These are phyloP conservation scores for Ischnus inquisitorius DNA, from an alignment of 2,888 invertebrate species.

Conservation along the genomic window DNA sequence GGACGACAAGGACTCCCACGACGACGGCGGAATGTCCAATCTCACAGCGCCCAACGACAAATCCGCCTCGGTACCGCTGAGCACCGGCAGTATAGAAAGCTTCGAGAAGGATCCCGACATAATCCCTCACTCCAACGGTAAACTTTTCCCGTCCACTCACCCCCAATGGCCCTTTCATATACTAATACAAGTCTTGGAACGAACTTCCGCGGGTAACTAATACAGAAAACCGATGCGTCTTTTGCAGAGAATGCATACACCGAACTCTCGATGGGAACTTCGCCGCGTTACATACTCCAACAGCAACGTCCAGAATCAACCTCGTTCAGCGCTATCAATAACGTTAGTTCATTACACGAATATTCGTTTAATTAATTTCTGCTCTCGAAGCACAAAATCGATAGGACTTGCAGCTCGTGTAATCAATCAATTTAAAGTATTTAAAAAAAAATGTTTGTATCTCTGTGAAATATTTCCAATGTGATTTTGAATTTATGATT, in stretches of 20 bases:
- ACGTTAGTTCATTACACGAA: conserved; percentile 66
- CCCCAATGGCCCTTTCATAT: not conserved
- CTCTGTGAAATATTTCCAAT: too few species aligned
- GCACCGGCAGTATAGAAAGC: conserved; percentile 82
- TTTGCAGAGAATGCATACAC: conserved; percentile 81
- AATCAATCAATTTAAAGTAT: not conserved
- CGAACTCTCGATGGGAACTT: conserved; percentile 82
- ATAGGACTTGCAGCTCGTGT: not conserved
- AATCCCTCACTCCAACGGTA: conserved; percentile 83
- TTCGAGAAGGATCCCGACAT: conserved; percentile 84
- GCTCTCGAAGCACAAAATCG: not conserved
- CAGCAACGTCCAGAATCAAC: conserved; percentile 78
- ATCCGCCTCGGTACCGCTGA: conserved; percentile 81
- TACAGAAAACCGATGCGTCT: not conserved
- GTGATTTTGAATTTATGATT: too few species aligned
- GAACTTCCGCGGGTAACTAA: conserved; percentile 29
- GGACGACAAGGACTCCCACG: conserved; percentile 79
- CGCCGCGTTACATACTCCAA: conserved; percentile 81
- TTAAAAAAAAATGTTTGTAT: too few species aligned
- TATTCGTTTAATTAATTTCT: not conserved
- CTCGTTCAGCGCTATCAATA: conserved; percentile 78
- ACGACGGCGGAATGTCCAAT: conserved; percentile 67
- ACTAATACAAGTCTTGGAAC: conserved; percentile 13
- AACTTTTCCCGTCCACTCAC: conserved; percentile 29
- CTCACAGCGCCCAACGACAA: conserved; percentile 78